These are phyloP conservation scores for Acrobasis consociella DNA, from an alignment of 2,888 invertebrate species.

Conservation along the genomic window DNA sequence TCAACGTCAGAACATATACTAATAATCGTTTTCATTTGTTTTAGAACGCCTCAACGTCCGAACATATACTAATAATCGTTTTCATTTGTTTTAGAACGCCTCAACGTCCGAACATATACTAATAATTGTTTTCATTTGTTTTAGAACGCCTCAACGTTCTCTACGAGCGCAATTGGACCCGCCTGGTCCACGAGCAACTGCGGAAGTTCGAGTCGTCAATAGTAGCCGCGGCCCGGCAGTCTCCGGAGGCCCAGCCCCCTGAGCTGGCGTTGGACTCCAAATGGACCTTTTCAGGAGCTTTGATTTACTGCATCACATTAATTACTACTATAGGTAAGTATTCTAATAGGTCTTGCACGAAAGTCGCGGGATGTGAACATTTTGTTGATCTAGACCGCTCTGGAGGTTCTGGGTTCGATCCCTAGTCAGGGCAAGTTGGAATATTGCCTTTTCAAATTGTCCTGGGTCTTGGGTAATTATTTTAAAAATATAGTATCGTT, in stretches of 20 bases:
- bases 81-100: constrained; percentile 84
- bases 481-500: too few relatives aligned
- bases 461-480: too few relatives aligned
- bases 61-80: too few relatives aligned
- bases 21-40: too few relatives aligned
- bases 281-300: constrained; percentile 93
- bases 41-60: constrained; percentile 90
- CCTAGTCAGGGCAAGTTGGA: too few relatives aligned
- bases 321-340: constrained; percentile 93
- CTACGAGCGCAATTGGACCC: constrained; percentile 93
- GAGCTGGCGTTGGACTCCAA: constrained; percentile 80
- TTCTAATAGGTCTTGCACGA: too few relatives aligned
- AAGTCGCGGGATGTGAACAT: too few relatives aligned
- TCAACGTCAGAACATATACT: too few relatives aligned
- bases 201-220: constrained; percentile 91
- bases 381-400: too few relatives aligned
- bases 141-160: constrained; percentile 91
- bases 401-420: too few relatives aligned
- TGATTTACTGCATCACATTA: constrained; percentile 93
- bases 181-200: constrained; percentile 89
- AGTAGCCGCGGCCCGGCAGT: constrained; percentile 87
- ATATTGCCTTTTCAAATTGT: too few relatives aligned
- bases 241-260: constrained; percentile 57
- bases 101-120: constrained; percentile 86
- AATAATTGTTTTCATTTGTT: constrained; percentile 43